Conservation (phyloP, 2,888 invertebrate species). For the Epinotia brunnichana region DNA sequence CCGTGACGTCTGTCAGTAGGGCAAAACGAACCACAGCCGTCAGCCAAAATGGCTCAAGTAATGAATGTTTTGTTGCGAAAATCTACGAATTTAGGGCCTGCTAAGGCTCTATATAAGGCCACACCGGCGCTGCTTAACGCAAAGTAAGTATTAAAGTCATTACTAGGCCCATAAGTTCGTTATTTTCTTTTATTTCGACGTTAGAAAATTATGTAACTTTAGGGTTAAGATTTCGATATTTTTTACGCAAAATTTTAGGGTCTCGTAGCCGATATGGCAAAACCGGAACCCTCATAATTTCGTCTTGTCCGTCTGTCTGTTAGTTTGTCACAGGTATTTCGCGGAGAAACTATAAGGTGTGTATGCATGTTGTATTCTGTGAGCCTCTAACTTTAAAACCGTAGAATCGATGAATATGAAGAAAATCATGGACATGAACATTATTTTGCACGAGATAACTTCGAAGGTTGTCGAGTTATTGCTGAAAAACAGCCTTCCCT, state of each 20-base stretch:
- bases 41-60: slow-evolving; percentile 73
- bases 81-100: slow-evolving; percentile 74
- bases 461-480: too few species aligned
- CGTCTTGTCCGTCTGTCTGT: too few species aligned
- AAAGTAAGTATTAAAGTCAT: slow-evolving; percentile 72
- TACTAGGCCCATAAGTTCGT: slow-evolving; percentile 41
- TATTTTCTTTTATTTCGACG: slow-evolving; percentile 45
- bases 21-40: slow-evolving; percentile 11
- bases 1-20: slow-evolving; percentile 15
- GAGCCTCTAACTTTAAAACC: too few species aligned
- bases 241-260: slow-evolving; percentile 23
- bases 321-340: too few species aligned
- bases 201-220: slow-evolving; percentile 76
- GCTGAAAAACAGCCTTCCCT: too few species aligned
- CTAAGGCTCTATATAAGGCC: slow-evolving; percentile 74
- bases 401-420: too few species aligned
- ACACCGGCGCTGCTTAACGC: slow-evolving; percentile 78
- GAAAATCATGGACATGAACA: too few species aligned
- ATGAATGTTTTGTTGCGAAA: slow-evolving; percentile 84
- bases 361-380: too few species aligned
- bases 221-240: slow-evolving; percentile 64
- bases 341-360: too few species aligned
- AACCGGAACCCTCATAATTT: too few species aligned
- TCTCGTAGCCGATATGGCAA: too few species aligned
- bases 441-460: too few species aligned